Evolutionary conservation across 1,140 invertebrate genomes (phyloP).

Genomic region (Aporrectodea caliginosa): DNA sequence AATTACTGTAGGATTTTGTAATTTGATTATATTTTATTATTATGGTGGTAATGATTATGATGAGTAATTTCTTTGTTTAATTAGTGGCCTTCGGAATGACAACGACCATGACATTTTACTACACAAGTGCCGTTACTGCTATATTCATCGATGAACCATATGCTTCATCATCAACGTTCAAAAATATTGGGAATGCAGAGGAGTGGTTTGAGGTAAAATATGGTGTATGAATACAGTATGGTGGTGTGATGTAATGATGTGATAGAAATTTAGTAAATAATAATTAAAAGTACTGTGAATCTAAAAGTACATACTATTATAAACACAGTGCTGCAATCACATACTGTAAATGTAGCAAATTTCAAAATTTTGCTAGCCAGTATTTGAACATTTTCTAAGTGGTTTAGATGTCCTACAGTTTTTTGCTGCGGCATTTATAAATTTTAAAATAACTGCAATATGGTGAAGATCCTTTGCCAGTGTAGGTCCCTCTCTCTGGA

Average conservation of each 20-base stretch:
- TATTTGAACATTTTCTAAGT: not conserved
- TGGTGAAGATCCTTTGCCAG: not conserved
- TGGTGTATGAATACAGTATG: not conserved
- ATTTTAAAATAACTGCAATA: too few relatives aligned
- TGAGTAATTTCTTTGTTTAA: not conserved
- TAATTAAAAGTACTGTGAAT: not conserved
- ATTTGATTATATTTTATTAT: too few relatives aligned
- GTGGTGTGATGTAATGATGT: not conserved
- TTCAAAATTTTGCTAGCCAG: not conserved
- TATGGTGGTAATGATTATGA: too few relatives aligned
- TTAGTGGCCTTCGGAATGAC: slow-evolving; percentile 64
- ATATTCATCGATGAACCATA: slow-evolving; percentile 59
- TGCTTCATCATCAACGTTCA: slow-evolving; percentile 52
- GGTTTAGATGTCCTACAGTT: too few relatives aligned
- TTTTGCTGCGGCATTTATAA: too few relatives aligned
- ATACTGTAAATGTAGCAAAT: not conserved
- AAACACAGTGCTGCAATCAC: not conserved
- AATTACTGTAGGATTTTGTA: too few relatives aligned
- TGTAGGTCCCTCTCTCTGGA: too few relatives aligned
- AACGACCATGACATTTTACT: slow-evolving; percentile 62
- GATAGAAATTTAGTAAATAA: not conserved
- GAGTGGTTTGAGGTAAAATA: slow-evolving; percentile 63
- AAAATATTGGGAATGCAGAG: slow-evolving; percentile 58
- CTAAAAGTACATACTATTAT: not conserved
- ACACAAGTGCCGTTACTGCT: slow-evolving; percentile 61